Evolutionary conservation across 1,140 invertebrate species (phyloP).

Genomic region (Magallana ariakensis): DNA sequence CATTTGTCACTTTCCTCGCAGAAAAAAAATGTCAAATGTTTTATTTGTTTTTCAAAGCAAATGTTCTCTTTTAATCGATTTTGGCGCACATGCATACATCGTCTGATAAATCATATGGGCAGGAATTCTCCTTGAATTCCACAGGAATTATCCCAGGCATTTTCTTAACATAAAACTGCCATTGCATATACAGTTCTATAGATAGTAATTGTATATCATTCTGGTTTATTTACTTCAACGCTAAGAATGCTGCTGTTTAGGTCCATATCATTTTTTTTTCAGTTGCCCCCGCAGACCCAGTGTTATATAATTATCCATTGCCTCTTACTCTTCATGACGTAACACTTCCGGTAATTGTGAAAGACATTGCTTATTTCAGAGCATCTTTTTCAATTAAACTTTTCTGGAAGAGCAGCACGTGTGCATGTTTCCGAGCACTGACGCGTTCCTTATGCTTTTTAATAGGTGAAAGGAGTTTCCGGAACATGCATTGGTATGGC

Average conservation of each 20-base stretch:
- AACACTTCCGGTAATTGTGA: conserved; percentile 21
- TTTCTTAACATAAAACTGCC: background rate
- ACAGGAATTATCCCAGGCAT: background rate
- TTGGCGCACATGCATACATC: background rate
- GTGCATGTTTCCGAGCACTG: conserved; percentile 4
- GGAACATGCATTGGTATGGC: conserved; percentile 1
- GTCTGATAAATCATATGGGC: background rate
- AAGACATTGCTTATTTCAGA: conserved; percentile 3
- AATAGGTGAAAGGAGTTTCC: conserved; percentile 2
- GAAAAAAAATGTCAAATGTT: background rate
- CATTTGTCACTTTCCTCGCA: background rate
- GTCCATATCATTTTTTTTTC: conserved; percentile 6
- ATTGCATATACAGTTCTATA: background rate
- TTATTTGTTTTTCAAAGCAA: too few relatives aligned
- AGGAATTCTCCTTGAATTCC: background rate
- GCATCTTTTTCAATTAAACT: conserved; percentile 34
- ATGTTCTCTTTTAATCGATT: background rate
- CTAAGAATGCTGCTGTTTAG: background rate
- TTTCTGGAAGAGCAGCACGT: background rate
- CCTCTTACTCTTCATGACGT: conserved; percentile 5
- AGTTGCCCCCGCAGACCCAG: background rate
- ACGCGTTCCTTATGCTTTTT: conserved; percentile 21
- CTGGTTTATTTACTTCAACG: background rate
- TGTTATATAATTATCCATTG: conserved; percentile 11
- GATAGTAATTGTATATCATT: background rate